Evolutionary conservation across 2,888 invertebrate genomes (phyloP), one percentile per base, ranked within the genome.

Genomic region (Nephrotoma flavescens): DNA sequence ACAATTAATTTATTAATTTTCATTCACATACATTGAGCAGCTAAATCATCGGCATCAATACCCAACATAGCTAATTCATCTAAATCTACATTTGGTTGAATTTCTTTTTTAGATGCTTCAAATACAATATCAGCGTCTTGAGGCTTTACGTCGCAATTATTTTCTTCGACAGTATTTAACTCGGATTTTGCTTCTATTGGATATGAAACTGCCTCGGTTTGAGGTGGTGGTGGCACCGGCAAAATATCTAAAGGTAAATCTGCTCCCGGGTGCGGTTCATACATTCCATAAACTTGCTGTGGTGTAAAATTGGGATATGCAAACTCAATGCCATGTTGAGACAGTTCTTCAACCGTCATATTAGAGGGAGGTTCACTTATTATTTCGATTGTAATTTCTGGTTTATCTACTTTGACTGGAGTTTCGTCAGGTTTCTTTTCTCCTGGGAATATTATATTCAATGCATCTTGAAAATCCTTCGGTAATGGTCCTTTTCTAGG

Each of bases 1-100:
- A 57, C 52, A 57, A 57, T 19, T 15, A 57, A 15, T 57, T 57
- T 15, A 57, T 57, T 57, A 57, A 15, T 11, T 57, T 57, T 57
- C 7, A 57, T 57, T 83, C 83, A 92, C 89, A 91, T 91, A 89
- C 91, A 91, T 89, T 92, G 91, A 87, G 92, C 92, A 41, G 92
- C 91, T 90, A 91, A 90, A 90, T 97, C 97, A 45, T 95, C 95
- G 6, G 95, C 96, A 90, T 97, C 97, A 86, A 97, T 97, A 0
- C 97, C 97, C 86, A 97, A 92, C 95, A 97, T 94, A 3, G 96
- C 96, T 87, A 97, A 91, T 89, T 97, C 97, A 87, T 96, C 96
- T 89, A 93, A 91, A 89, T 93, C 95, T 90, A 91, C 90, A 87
- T 91, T 90, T 3, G 91, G 90, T 0, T 91, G 91, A 9, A 45